phyloP scores from a whole-genome alignment of 2,888 invertebrate species.

The Hirtodrosophila duncani region DNA sequence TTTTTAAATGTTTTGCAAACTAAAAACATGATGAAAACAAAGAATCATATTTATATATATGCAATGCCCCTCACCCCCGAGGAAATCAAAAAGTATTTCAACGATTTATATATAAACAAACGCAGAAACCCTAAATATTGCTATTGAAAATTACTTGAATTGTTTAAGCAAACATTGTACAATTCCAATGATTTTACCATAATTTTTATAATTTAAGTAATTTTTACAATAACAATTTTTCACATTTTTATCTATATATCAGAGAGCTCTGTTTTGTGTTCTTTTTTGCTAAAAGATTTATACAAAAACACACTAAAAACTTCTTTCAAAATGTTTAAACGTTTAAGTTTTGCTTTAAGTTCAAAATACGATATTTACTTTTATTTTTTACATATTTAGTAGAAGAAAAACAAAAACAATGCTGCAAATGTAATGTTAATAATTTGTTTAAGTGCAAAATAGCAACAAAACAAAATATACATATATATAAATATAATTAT shows the following conservation, averaged over 20 bases:
- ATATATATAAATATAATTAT: conserved; percentile 48
- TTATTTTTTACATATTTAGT: conserved; percentile 35
- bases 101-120: conserved; percentile 35
- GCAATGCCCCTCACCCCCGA: conserved; percentile 6
- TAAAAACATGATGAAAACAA: conserved; percentile 26
- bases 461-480: conserved; percentile 25
- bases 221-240: conserved; percentile 28
- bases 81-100: conserved; percentile 29
- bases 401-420: conserved; percentile 56
- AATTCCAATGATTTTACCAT: conserved; percentile 29
- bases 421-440: conserved; percentile 66
- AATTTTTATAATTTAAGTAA: conserved; percentile 34
- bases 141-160: conserved; percentile 40
- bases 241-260: conserved; percentile 31
- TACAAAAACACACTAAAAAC: conserved; percentile 41
- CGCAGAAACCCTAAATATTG: conserved; percentile 14
- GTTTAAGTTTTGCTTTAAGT: conserved; percentile 65
- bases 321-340: conserved; percentile 50
- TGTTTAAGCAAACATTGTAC: conserved; percentile 13
- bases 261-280: conserved; percentile 62
- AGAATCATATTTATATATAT: conserved; percentile 31
- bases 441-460: conserved; percentile 59
- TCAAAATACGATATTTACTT: conserved; percentile 63
- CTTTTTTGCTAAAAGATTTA: conserved; percentile 61
- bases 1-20: conserved; percentile 28